These are phyloP conservation scores for Eciton burchellii DNA, from an alignment of 1,140 invertebrate species.

Conservation along the genomic window DNA sequence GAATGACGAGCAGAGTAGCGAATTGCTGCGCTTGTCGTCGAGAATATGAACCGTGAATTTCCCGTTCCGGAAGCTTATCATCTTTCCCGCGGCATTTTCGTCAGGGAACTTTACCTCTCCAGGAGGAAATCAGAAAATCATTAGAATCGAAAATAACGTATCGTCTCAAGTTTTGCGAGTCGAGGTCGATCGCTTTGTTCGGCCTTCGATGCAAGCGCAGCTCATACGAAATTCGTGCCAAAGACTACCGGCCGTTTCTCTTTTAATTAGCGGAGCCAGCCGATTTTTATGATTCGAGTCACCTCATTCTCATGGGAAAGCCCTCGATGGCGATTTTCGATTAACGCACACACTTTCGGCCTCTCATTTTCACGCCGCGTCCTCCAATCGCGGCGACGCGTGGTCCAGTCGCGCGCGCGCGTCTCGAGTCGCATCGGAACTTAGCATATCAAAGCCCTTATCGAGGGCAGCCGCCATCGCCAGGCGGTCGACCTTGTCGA, in stretches of 20 bases:
- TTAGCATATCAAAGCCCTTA: constrained; percentile 84
- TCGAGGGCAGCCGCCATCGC: constrained; percentile 65
- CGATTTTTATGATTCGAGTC: constrained; percentile 17
- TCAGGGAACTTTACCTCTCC: no score
- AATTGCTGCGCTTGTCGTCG: constrained; percentile 12
- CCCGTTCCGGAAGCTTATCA: constrained; percentile 5
- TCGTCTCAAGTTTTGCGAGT: background rate
- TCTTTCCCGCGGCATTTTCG: no score
- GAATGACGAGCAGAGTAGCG: constrained; percentile 53
- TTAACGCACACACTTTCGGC: constrained; percentile 46
- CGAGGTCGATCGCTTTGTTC: background rate
- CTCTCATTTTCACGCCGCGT: constrained; percentile 59
- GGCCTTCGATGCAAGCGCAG: background rate
- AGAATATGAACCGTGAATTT: no score
- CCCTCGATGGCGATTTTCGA: constrained; percentile 63
- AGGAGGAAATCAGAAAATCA: no score
- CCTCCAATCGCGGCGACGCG: constrained; percentile 74
- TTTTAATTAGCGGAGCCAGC: constrained; percentile 11
- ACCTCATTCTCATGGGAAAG: background rate
- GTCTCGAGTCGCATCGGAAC: constrained; percentile 79
- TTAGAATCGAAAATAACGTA: background rate
- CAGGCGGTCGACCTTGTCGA: constrained; percentile 72
- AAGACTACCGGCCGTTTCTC: background rate
- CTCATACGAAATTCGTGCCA: background rate
- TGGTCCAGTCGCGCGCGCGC: constrained; percentile 76